Evolutionary conservation across 1,140 invertebrate genomes (phyloP).

Genomic region (Caenorhabditis latens): DNA sequence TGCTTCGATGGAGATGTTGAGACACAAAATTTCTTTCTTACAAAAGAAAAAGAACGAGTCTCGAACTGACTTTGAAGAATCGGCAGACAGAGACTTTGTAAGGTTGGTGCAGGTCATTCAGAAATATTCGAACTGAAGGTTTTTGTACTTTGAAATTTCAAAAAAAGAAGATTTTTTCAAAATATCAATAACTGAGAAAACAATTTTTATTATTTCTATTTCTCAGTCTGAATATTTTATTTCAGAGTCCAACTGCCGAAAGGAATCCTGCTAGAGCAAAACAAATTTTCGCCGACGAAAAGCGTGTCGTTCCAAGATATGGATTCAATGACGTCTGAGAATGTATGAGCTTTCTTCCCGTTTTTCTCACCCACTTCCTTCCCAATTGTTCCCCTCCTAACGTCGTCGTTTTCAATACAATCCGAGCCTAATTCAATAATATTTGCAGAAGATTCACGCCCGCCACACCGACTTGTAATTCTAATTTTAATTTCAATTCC

Average conservation of each 20-base stretch:
- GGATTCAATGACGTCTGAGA: conserved; percentile 44
- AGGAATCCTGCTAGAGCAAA: conserved; percentile 54
- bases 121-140: background rate
- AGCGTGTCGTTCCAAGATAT: conserved; percentile 49
- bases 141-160: no score
- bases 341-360: conserved; percentile 16
- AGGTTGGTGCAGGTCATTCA: conserved; percentile 9
- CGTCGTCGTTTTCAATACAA: background rate
- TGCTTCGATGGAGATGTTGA: conserved; percentile 27
- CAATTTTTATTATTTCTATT: no score
- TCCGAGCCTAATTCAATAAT: conserved; percentile 17
- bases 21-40: conserved; percentile 20
- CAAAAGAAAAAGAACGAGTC: conserved; percentile 54
- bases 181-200: background rate
- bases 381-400: background rate
- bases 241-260: conserved; percentile 16
- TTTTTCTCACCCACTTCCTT: background rate
- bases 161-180: no score
- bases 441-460: conserved; percentile 35
- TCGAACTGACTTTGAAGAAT: conserved; percentile 45
- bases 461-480: conserved; percentile 38
- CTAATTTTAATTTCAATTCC: conserved; percentile 15
- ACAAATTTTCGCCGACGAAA: conserved; percentile 46
- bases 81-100: conserved; percentile 52
- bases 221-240: no score